Evolutionary conservation across 2,113 vertebrate genomes (phyloP), one percentile per base, ranked within the genome.

Genomic region (Rousettus leschenaultii): DNA sequence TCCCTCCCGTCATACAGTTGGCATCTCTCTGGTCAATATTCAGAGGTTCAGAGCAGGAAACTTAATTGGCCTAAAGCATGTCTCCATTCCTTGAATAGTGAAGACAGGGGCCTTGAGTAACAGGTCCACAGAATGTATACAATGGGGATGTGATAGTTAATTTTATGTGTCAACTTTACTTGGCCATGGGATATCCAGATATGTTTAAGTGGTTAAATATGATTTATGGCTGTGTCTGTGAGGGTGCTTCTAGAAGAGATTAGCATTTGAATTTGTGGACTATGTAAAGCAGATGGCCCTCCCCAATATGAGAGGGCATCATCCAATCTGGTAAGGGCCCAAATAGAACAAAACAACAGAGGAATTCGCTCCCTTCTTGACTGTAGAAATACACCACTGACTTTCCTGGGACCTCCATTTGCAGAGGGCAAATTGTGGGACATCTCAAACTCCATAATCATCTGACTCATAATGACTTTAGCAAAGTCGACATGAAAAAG

Each of bases 11-110:
- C 6, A 18, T n/a, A 70, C 30, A 35, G 48, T 59, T 85, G 93
- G 18, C 6, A 28, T 43, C 33, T 86, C 35, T 35, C 11, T 83
- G 5, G 19, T 65, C 14, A 48, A 30, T 13, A 74, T 0, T 51
- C 26, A 95, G 53, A 77, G 28, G 77, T 90, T 93, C 75, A 73
- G 18, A 78, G n/a, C 40, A 61, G 55, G 86, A 91, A 95, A 28
- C 51, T 28, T 85, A 51, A 65, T 12, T 63, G 18, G 6, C 40
- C 59, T 55, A 59, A 57, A 48, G 30, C 65, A 82, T 66, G 38
- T 92, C 79, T 96, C 38, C 6, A 35, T 63, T 43, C 19, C 22
- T 94, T 90, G 6, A 80, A 61, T 55, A 65, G 33, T 59, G 51
- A 91, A 6, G 43, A 16, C 15, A 12, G 51, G 38, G 3, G 28